Conservation (phyloP, 2,797 vertebrate genomes). For the Tadarida brasiliensis region DNA sequence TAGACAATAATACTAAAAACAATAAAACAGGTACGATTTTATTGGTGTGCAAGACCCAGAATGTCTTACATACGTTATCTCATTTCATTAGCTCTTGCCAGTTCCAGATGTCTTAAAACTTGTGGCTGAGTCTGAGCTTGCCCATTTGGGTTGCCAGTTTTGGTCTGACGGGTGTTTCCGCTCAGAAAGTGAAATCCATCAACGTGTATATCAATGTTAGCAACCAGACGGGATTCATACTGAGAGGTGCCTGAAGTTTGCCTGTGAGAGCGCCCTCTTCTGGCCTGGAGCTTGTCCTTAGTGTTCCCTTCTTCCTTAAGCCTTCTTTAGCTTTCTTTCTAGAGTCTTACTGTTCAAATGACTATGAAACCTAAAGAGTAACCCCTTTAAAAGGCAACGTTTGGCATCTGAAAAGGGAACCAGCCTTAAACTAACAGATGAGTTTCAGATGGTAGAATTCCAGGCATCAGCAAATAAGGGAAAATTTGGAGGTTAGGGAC, state of each 20-base stretch:
- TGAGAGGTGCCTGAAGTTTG: rapidly evolving
- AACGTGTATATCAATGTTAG: background rate
- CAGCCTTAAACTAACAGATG: background rate
- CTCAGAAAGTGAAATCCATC: background rate
- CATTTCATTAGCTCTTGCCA: background rate
- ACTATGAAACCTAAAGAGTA: background rate
- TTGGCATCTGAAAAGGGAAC: background rate
- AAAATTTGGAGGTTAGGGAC: background rate
- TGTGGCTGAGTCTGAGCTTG: background rate
- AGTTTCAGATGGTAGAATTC: background rate
- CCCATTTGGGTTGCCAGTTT: background rate
- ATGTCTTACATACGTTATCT: background rate
- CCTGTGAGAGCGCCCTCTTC: background rate
- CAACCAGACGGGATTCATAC: background rate
- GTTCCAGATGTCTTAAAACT: background rate
- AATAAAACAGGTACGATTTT: background rate
- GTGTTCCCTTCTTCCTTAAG: background rate
- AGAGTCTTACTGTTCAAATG: background rate
- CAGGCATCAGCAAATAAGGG: background rate
- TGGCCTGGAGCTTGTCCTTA: background rate
- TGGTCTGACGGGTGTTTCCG: background rate
- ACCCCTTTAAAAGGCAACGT: background rate
- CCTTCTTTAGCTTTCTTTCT: background rate
- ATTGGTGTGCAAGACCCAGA: background rate
- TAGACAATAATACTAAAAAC: background rate